Conservation (phyloP, 2,113 vertebrate species). For the Theristicus caerulescens region DNA sequence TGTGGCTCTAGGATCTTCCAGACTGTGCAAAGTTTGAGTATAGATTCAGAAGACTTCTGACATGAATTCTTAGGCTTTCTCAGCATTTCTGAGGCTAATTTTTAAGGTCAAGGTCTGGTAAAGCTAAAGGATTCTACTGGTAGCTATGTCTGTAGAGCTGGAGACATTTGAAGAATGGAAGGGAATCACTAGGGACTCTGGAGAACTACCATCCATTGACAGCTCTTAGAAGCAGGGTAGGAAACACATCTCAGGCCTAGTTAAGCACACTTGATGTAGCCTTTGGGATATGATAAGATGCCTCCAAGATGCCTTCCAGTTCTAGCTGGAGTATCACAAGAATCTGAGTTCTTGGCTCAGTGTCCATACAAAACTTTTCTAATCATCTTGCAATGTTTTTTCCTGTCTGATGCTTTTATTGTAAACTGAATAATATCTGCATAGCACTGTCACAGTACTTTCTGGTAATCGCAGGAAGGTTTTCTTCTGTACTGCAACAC, state of each 20-base stretch:
- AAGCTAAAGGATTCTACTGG: not conserved
- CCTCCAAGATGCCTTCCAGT: not conserved
- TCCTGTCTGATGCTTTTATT: not conserved
- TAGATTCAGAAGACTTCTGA: not conserved
- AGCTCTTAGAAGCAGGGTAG: not conserved
- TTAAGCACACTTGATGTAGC: not conserved
- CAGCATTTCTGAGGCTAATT: not conserved
- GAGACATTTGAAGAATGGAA: not conserved
- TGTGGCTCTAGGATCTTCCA: not conserved
- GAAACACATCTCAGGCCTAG: not conserved
- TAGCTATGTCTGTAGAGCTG: not conserved
- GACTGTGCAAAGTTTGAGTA: not conserved
- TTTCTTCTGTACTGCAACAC: not conserved
- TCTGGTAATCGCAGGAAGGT: not conserved
- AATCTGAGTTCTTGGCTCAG: not conserved
- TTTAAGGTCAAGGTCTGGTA: not conserved
- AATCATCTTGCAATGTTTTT: not conserved
- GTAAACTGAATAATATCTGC: not conserved
- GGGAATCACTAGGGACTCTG: not conserved
- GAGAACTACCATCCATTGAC: not conserved
- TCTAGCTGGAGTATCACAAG: not conserved
- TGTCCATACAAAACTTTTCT: not conserved
- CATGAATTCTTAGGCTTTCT: not conserved
- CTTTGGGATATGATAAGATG: not conserved
- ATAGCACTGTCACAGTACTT: not conserved